phyloP scores from a whole-genome alignment of 2,113 vertebrate species.

The Phalacrocorax pelagicus region DNA sequence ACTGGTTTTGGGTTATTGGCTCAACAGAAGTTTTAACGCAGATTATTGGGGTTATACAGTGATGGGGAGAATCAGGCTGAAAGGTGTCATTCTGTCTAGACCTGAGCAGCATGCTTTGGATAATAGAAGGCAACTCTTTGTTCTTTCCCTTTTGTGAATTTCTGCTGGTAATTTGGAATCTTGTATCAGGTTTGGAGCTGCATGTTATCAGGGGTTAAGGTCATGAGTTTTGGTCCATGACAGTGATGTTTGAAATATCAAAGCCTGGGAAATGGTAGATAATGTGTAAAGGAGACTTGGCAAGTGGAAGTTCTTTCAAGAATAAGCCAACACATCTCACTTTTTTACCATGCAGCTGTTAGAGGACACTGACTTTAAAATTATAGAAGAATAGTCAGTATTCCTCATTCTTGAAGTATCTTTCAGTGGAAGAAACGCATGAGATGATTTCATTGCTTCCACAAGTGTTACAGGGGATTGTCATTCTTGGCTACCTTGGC shows the following conservation, averaged over 20 bases:
- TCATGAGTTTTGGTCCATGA: background rate
- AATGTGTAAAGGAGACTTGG: background rate
- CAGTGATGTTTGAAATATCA: background rate
- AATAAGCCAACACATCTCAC: background rate
- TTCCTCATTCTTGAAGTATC: background rate
- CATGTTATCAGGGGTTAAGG: background rate
- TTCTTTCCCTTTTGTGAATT: background rate
- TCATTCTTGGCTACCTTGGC: background rate
- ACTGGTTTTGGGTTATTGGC: background rate
- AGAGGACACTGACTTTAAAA: background rate
- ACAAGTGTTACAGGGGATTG: background rate
- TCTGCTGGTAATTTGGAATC: background rate
- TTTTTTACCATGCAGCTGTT: background rate
- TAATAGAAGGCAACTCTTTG: background rate
- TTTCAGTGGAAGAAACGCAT: background rate
- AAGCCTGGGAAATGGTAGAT: background rate
- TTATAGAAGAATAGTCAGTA: background rate
- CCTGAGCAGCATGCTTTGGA: background rate
- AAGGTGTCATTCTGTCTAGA: background rate
- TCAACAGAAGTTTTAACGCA: background rate
- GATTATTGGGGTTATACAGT: fast-evolving
- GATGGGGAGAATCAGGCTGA: background rate
- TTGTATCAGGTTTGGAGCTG: background rate
- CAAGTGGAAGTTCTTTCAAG: background rate
- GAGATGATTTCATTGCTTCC: background rate